Percentiles rank a stretch among this genome's conserved stretches.
phyloP scores from a whole-genome alignment of 2,888 invertebrate genomes.

The Mesorhabditis sp. region DNA sequence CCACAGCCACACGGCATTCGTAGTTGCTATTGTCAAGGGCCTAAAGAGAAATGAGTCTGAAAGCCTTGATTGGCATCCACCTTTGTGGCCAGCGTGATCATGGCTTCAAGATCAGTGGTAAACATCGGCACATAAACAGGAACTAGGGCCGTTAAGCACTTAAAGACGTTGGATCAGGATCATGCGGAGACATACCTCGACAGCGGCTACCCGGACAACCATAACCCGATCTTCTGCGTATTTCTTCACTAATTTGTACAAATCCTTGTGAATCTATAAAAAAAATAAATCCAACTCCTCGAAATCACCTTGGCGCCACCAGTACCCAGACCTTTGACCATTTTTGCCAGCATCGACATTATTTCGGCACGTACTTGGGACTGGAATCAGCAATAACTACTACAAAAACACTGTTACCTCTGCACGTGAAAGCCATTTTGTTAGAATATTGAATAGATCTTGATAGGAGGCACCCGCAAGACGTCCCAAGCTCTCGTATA shows the following conservation, averaged over 20 bases:
- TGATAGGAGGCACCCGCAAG: constrained; percentile 99
- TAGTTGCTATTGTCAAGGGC: constrained; percentile 88
- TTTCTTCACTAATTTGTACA: constrained; percentile 82
- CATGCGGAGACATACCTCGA: constrained; percentile 65
- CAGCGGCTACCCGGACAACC: constrained; percentile 87
- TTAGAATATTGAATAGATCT: constrained; percentile 87
- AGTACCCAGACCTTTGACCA: constrained; percentile 84
- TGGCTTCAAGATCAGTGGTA: constrained; percentile 64
- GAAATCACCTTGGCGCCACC: constrained; percentile 75
- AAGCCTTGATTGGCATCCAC: constrained; percentile 72
- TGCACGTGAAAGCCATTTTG: constrained; percentile 83
- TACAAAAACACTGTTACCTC: constrained; percentile 64
- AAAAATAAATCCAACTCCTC: neutral
- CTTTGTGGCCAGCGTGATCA: constrained; percentile 49
- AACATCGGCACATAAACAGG: constrained; percentile 78
- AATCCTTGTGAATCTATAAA: constrained; percentile 72
- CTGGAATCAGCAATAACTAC: constrained; percentile 51
- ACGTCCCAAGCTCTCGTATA: constrained; percentile 94
- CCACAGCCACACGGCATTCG: constrained; percentile 84
- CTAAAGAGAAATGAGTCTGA: neutral
- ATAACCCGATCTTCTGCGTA: constrained; percentile 85
- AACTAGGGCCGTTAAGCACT: constrained; percentile 82
- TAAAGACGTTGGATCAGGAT: constrained; percentile 51
- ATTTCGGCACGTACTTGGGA: constrained; percentile 94
- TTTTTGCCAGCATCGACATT: constrained; percentile 91